Base-by-base conservation (phyloP, 2,113 vertebrate genomes). In the Gymnarchus niloticus region DNA sequence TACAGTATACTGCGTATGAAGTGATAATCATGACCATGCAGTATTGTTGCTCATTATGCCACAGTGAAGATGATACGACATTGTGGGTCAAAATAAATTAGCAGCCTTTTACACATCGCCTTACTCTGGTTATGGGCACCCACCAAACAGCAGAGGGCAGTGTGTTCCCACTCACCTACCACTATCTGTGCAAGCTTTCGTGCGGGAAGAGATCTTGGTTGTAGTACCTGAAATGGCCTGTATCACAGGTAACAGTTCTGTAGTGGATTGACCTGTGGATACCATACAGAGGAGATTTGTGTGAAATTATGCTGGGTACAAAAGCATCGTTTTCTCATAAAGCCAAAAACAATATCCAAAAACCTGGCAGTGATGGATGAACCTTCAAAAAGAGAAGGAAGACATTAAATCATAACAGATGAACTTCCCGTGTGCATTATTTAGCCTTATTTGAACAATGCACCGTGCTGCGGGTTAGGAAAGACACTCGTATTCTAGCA, bases 391-490 rank as follows among this genome's bases (percentile, higher is more conserved):
- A 76, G 17, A 59, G 84, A 78, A 92, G 90, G 92, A 94, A 93
- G 91, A 92, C 80, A 88, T 92, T 91, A 93, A 93, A 93, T 91
- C 89, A 92, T 91, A 92, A 93, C 92, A 91, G 85, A 85, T 91
- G 93, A 91, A 92, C 92, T 92, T 93, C 90, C 92, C 91, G 88
- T 89, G 81, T 90, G 89, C 92, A 90, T 91, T 88, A 93, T 93
- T n/a, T 91, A 57, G 87, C 82, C 89, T 93, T 92, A 94, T 94
- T 92, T 92, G 89, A 94, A 92, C 91, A 90, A 88, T 89, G 91
- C 92, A 90, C 89, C 78, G 85, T 77, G 87, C 87, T 6, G 85
- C 85, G 86, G 84, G 87, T 81, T 89, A 90, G 86, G 33, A 85
- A 85, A 56, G 84, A 88, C 21, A 83, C 86, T 84, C 86, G 57